Evolutionary conservation across 30 jellyfish, hydroid and myxozoan species (phyloP).

Genomic region (Phacellophora camtschatica): DNA sequence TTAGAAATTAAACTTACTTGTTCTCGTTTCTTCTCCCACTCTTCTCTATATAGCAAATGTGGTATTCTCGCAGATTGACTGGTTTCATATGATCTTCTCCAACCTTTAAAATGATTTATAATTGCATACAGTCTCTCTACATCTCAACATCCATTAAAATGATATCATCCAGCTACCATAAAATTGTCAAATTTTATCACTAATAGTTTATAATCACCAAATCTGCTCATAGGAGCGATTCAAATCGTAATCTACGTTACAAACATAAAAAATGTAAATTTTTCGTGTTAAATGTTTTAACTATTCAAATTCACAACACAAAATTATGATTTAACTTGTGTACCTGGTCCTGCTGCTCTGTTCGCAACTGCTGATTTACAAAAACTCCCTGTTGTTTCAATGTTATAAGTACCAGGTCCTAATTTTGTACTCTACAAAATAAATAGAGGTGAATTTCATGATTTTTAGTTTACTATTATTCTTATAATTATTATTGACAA

Average conservation of each 20-base stretch:
- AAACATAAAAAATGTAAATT: too few species aligned
- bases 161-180: too few species aligned
- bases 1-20: slow-evolving; percentile 74
- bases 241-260: too few species aligned
- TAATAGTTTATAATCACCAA: too few species aligned
- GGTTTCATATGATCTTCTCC: slow-evolving; percentile 88
- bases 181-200: too few species aligned
- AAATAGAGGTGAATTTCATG: neutral
- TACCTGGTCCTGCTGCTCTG: slow-evolving; percentile 98
- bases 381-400: slow-evolving; percentile 81
- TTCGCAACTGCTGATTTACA: slow-evolving; percentile 73
- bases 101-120: slow-evolving; percentile 54
- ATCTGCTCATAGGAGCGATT: too few species aligned
- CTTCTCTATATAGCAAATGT: slow-evolving; percentile 93
- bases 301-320: too few species aligned
- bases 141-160: neutral
- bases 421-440: slow-evolving; percentile 78
- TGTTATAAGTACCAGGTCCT: slow-evolving; percentile 95
- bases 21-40: slow-evolving; percentile 91
- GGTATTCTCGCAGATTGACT: slow-evolving; percentile 94
- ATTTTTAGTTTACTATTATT: neutral
- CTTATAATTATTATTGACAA: too few species aligned
- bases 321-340: too few species aligned
- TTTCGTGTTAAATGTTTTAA: too few species aligned
- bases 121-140: neutral